A percentile compares a stretch with the other conserved stretches of the same genome.
phyloP scores from a whole-genome alignment of 23 tunicate genomes.

The Ciona savignyi region DNA sequence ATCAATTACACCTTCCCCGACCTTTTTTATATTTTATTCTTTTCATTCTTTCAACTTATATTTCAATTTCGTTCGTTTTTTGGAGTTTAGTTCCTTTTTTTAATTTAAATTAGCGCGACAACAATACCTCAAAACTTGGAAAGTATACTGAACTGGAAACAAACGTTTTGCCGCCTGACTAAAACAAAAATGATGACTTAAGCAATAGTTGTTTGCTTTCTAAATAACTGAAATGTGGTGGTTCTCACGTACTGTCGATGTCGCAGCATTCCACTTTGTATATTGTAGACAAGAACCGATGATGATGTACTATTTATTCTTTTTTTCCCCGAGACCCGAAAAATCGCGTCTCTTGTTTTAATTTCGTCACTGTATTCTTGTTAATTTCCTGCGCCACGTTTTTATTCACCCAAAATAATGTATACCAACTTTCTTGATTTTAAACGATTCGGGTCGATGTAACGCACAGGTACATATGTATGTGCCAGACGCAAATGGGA shows the following conservation, averaged over 20 bases:
- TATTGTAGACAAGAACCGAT: neutral
- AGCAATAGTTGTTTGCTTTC: neutral
- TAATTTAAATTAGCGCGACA: no score
- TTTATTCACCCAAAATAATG: no score
- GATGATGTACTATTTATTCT: neutral
- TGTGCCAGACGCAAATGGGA: no score
- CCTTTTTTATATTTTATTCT: no score
- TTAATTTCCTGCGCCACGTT: neutral
- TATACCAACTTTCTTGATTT: no score
- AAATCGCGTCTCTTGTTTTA: neutral
- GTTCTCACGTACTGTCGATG: constrained; percentile 3
- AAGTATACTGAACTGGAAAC: no score
- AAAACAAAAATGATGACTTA: neutral
- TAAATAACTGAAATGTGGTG: constrained; percentile 24
- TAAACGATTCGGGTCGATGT: no score
- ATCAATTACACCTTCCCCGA: no score
- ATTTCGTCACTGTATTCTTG: neutral
- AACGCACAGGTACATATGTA: no score
- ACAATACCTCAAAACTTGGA: neutral
- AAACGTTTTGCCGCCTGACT: neutral
- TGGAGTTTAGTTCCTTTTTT: no score
- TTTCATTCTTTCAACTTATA: no score
- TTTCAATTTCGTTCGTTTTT: no score
- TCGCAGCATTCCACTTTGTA: neutral
- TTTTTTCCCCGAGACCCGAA: neutral